These are phyloP conservation scores for Centropus unirufus DNA, from an alignment of 2,113 vertebrate genomes.

Conservation along the genomic window DNA sequence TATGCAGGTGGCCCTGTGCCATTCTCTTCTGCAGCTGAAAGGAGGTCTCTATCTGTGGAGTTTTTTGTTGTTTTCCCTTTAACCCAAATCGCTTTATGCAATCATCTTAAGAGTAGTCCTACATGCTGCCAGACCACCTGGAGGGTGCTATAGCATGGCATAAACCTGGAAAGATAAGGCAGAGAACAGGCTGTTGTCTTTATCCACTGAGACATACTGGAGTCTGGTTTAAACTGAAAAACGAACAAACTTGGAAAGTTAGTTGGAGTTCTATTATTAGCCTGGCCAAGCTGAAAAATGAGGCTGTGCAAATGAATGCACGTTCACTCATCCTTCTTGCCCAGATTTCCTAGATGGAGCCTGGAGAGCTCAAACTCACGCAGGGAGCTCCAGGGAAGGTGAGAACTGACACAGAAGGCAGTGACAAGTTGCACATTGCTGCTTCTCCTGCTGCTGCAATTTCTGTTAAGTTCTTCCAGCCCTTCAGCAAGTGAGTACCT, in stretches of 20 bases:
- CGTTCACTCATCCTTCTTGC: background rate
- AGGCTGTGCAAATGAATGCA: background rate
- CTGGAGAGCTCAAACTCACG: fast-evolving
- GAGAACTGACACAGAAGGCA: background rate
- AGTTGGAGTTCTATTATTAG: background rate
- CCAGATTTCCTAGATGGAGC: background rate
- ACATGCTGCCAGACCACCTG: background rate
- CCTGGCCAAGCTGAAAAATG: background rate
- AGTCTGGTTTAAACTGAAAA: background rate
- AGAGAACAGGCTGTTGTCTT: background rate
- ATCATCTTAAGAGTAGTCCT: background rate
- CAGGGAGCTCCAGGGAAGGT: background rate
- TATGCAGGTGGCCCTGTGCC: background rate
- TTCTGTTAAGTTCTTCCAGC: background rate
- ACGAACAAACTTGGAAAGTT: background rate
- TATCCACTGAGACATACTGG: background rate
- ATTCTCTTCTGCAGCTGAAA: background rate
- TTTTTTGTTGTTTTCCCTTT: background rate
- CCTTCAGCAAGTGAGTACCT: background rate
- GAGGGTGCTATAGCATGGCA: background rate
- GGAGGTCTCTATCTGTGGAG: background rate
- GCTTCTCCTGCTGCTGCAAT: background rate
- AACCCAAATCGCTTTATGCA: background rate
- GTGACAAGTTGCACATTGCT: background rate
- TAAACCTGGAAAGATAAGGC: background rate